Base-by-base conservation (phyloP, 2,888 invertebrate species). In the Campaea margaritaria region DNA sequence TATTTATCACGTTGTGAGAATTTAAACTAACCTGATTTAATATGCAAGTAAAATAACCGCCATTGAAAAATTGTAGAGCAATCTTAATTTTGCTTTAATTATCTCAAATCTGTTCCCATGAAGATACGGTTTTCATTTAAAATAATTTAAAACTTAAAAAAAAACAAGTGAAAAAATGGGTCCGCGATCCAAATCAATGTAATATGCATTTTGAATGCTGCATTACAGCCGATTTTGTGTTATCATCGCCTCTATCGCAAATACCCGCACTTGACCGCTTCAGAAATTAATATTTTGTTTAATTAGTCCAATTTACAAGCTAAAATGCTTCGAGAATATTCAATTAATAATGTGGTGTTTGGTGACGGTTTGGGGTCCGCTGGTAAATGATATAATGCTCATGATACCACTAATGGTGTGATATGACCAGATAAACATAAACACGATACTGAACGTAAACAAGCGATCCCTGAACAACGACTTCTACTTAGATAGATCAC, bases 221-320 rank as follows among this genome's bases (percentile, higher is more conserved):
- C 48, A 56, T 60, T 65, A 58, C 59, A 65, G 56, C 58, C 59
- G 58, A 64, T 66, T 67, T 65, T 52, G 42, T 57, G 55, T 64
- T 69, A 65, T 69, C 67, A 43, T 50, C 58, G 56, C 50, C 58
- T 65, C 67, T 64, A 69, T 67, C 69, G 50, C 58, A 65, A 57
- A 63, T n/a, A 38, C 56, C 44, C 51, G 31, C 21, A 31, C 42
- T 28, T 60, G 61, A 41, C 61, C 57, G 59, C 60, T 63, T 64
- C 64, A 56, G 54, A 62, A 69, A 69, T 67, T 66, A 69, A 67
- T 62, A 62, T 65, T 43, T 45, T 56, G 56, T 54, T 69, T 67
- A 67, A 69, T 69, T 67, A 65, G 57, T 58, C 46, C 58, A 46
- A 61, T 67, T 67, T 67, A 64, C 69, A 65, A 62, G 64, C 38